A percentile compares a stretch with the other conserved stretches of the same genome.
These are phyloP conservation scores for Coreius guichenoti DNA, from an alignment of 2,797 vertebrate genomes.

Conservation along the genomic window DNA sequence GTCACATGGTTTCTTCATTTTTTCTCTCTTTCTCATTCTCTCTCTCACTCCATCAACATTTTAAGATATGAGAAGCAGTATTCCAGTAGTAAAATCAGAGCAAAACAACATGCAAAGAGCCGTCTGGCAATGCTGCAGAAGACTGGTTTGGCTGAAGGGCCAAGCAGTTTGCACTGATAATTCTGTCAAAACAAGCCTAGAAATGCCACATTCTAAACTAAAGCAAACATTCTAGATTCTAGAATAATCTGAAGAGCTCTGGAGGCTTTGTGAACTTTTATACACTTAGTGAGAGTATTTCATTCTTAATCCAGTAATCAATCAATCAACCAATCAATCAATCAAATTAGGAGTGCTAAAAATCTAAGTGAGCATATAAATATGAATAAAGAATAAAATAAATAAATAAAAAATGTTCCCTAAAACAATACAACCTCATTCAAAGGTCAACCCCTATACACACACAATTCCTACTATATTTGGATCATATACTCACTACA, in stretches of 20 bases:
- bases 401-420: too few relatives aligned
- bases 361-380: neutral
- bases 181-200: neutral
- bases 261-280: neutral
- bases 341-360: neutral
- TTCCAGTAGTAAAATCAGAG: slow-evolving; percentile 2
- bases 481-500: neutral
- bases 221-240: neutral
- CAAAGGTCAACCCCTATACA: neutral
- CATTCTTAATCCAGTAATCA: neutral
- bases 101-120: slow-evolving; percentile 21
- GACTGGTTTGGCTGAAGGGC: slow-evolving; percentile 3
- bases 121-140: neutral
- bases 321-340: neutral
- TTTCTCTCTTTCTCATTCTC: slow-evolving; percentile 7
- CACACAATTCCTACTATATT: neutral
- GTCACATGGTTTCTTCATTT: neutral
- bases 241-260: neutral
- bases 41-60: neutral
- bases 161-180: neutral
- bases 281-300: neutral
- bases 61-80: neutral
- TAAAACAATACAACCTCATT: neutral
- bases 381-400: too few relatives aligned
- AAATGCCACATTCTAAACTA: neutral